Percentiles rank a stretch among this genome's conserved stretches.
Evolutionary conservation across 1,140 invertebrate species (phyloP).

Genomic region (Lepeophtheirus salmonis): DNA sequence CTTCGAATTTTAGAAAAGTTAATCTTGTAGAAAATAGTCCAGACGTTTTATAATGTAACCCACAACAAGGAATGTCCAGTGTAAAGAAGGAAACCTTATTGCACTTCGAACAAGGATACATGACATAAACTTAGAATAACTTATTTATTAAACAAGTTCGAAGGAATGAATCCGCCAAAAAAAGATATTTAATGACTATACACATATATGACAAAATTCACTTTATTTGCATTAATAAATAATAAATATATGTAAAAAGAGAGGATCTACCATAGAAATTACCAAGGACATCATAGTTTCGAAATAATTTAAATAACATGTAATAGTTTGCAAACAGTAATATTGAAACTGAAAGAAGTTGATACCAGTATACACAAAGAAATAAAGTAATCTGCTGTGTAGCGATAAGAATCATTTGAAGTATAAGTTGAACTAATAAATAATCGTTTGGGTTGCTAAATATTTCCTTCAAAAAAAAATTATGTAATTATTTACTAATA

Average conservation of each 20-base stretch:
- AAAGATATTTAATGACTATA: no score
- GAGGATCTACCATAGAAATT: neutral
- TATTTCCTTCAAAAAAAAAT: neutral
- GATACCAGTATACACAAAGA: conserved; percentile 2
- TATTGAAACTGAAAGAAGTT: conserved; percentile 3
- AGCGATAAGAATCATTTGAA: neutral
- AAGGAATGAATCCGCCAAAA: no score
- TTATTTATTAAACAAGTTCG: no score
- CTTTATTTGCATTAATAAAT: no score
- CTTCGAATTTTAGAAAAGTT: no score
- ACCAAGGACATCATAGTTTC: conserved; percentile 1
- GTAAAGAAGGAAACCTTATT: no score
- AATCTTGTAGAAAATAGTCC: no score
- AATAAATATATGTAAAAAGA: neutral
- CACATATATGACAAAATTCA: no score
- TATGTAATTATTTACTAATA: neutral
- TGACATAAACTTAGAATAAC: no score
- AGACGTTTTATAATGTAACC: no score
- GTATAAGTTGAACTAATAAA: neutral
- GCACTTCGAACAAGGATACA: no score
- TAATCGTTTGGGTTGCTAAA: neutral
- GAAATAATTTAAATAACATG: conserved; percentile 6
- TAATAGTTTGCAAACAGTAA: conserved; percentile 13
- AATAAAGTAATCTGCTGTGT: neutral
- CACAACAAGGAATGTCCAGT: no score